These are phyloP conservation scores for Characodon lateralis DNA, from an alignment of 2,797 vertebrate genomes.

Conservation along the genomic window DNA sequence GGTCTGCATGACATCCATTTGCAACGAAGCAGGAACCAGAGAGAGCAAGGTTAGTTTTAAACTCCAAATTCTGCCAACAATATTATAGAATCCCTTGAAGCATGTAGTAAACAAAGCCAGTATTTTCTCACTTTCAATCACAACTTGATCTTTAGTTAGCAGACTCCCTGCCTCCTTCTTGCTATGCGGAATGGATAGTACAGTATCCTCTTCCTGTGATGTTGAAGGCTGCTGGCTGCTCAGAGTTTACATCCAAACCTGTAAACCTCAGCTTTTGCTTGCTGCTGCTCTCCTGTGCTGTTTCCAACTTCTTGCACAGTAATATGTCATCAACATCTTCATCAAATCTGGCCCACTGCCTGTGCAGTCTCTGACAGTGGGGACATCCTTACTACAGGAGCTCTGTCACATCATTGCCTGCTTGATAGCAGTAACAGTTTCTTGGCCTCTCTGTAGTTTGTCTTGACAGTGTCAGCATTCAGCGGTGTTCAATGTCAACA, in stretches of 20 bases:
- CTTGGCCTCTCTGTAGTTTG: not conserved
- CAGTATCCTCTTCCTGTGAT: not conserved
- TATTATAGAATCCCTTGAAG: not conserved
- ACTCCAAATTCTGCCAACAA: not conserved
- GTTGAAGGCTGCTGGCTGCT: not conserved
- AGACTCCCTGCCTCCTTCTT: not conserved
- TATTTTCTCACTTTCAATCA: not conserved
- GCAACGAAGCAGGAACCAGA: not conserved
- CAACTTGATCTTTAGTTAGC: not conserved
- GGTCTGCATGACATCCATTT: not conserved
- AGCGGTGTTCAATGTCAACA: not conserved
- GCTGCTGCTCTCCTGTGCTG: not conserved
- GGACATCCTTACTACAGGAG: not conserved
- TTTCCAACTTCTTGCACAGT: not conserved
- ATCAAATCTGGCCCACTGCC: slow-evolving; percentile 6
- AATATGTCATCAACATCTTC: slow-evolving; percentile 3
- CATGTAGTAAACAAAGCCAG: not conserved
- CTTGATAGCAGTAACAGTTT: slow-evolving; percentile 1
- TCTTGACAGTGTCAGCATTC: not conserved
- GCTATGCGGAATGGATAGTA: not conserved
- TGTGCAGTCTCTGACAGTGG: not conserved
- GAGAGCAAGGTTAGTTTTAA: no score
- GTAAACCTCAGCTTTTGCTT: not conserved
- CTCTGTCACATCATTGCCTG: not conserved
- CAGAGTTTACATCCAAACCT: not conserved